These are phyloP conservation scores for Myotis lucifugus DNA, from an alignment of 2,113 vertebrate genomes.

Conservation along the genomic window DNA sequence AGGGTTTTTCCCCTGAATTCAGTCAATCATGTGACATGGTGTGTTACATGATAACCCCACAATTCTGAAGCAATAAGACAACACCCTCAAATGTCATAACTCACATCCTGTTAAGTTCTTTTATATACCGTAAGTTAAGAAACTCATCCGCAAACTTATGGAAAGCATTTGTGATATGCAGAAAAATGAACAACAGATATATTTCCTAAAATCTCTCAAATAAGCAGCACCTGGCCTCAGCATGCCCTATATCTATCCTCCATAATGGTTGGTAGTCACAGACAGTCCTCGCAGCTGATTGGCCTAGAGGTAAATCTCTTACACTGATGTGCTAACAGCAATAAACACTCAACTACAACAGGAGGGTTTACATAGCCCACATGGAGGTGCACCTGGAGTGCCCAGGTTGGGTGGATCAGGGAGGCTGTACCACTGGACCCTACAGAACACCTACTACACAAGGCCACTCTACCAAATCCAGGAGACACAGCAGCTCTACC, in stretches of 20 bases:
- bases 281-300: neutral
- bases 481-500: neutral
- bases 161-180: neutral
- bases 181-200: neutral
- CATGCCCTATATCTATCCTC: neutral
- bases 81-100: constrained; percentile 67
- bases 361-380: too few relatives aligned
- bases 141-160: neutral
- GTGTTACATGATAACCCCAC: constrained; percentile 60
- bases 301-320: neutral
- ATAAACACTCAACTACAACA: neutral
- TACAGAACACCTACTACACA: neutral
- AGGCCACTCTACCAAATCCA: neutral
- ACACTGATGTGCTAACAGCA: neutral
- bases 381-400: neutral
- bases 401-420: neutral
- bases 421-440: neutral
- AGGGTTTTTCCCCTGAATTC: neutral
- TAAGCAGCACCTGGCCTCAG: neutral
- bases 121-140: constrained; percentile 30
- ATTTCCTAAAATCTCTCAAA: neutral
- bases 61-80: constrained; percentile 65
- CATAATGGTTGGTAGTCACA: neutral
- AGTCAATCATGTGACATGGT: constrained; percentile 59
- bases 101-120: constrained; percentile 64